Base-by-base conservation (phyloP, 2,797 vertebrate species). In the Threskiornis aethiopicus region DNA sequence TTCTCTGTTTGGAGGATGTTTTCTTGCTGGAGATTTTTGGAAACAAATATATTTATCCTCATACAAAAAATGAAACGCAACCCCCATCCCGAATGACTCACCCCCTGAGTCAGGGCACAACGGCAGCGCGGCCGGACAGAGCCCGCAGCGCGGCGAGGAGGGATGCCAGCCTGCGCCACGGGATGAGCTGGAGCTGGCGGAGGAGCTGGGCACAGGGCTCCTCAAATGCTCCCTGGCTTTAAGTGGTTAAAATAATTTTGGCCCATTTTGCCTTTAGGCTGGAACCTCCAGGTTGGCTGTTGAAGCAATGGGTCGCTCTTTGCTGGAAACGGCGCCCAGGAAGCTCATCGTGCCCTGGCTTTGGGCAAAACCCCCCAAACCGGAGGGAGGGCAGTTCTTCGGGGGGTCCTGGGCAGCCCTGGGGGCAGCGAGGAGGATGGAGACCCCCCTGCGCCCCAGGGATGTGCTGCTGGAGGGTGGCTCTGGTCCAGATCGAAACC, bases 11-110 rank as follows among this genome's bases (percentile, higher is more conserved):
- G 52, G n/a, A 67, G 29, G 71, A 83, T 61, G 67, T 87, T 93
- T 85, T 76, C 82, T 66, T 78, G 85, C 51, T 33, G 71, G 85
- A 93, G 80, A 39, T 46, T 84, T 94, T 92, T 65, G 61, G 88
- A 92, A 96, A 92, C 83, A 88, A 92, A 91, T 83, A 39, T 31
- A 89, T 90, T 91, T 86, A 52, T 86, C 69, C 54, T 88, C 61
- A 25, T 75, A 35, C 18, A 37, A 11, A 89, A 89, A 86, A 0
- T 3, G 16, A 78, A 59, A 37, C 3, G 0, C 76, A 39, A 20
- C 59, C 51, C 71, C 64, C 42, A 9, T 3, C 9, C 39, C 0
- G 0, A n/a, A 6, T 86, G 90, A 86, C 2, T 93, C 88, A 67
- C 41, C 6, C 85, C 1, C 5, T 82, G 94, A 94, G 72, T 52